Evolutionary conservation across 1,140 invertebrate genomes (phyloP), one percentile per base, ranked within the genome.

Genomic region (Mya arenaria): DNA sequence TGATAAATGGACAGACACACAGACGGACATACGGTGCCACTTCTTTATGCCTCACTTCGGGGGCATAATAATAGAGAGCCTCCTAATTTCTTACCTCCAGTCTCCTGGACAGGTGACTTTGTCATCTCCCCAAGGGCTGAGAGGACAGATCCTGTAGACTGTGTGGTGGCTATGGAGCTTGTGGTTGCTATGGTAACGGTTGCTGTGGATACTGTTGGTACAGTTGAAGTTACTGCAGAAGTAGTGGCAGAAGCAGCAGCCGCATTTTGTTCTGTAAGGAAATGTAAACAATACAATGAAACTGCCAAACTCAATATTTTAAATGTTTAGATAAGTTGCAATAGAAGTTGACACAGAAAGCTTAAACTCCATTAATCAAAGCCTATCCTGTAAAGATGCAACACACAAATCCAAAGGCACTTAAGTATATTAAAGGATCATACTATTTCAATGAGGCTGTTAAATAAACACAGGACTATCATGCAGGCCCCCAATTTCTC

Each of bases 61-160:
- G 10, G 48, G 48, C 48, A 52, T 10, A 52, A 17, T 52, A 3
- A 52, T 17, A 52, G 2, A 8, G 25, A 52, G 48, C 19, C 48
- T 52, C 17, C 48, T n/a, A n/a, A 52, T 4, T n/a, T 52, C 48
- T 39, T 65, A 75, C 73, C 56, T 63, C 60, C 58, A 1, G 62
- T 78, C 30, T 78, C 75, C 28, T 78, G 75, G 30, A 78, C 28
- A 5, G 75, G 75, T 2, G 75, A 78, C 34, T 78, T 78, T 32
- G 75, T 39, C 17, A 78, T 25, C 37, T 78, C 68, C n/a, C 58
- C 75, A 25, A 78, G 34, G 48, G 44, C 32, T 37, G 62, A 56
- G n/a, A 78, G 52, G 30, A 75, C 58, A 30, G 73, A 75, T 63
- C 36, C 15, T 56, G 75, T 52, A 37, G 37, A 62, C 25, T 30